These are phyloP conservation scores for Rhynchomys soricoides DNA, from an alignment of 2,113 vertebrate species.

Conservation along the genomic window DNA sequence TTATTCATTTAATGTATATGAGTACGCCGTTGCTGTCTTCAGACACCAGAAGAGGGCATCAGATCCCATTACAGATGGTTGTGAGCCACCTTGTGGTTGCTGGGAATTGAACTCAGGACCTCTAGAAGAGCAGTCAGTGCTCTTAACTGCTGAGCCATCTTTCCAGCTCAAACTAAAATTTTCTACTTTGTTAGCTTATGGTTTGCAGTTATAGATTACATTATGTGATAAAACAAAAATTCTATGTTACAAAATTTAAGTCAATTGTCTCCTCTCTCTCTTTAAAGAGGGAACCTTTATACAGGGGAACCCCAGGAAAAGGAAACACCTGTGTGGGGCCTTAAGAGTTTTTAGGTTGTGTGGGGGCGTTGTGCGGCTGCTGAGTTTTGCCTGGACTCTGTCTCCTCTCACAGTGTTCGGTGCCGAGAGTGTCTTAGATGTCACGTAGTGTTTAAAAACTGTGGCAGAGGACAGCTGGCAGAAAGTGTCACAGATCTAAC, in stretches of 20 bases:
- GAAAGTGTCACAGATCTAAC: conserved; percentile 79
- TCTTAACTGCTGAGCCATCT: too few relatives aligned
- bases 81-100: too few relatives aligned
- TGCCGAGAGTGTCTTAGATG: conserved; percentile 76
- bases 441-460: conserved; percentile 79
- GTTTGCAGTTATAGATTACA: conserved; percentile 17
- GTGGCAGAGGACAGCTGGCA: conserved; percentile 78
- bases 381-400: conserved; percentile 80
- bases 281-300: too few relatives aligned
- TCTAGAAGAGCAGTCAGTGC: too few relatives aligned
- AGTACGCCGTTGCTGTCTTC: too few relatives aligned
- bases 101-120: too few relatives aligned
- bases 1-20: too few relatives aligned
- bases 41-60: too few relatives aligned
- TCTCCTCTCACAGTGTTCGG: conserved; percentile 75
- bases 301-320: too few relatives aligned
- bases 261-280: conserved; percentile 5
- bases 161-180: conserved; percentile 12
- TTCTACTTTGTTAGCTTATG: conserved; percentile 26
- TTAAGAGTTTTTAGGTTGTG: not conserved
- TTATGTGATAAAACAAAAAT: conserved; percentile 47
- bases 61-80: too few relatives aligned
- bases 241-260: conserved; percentile 45
- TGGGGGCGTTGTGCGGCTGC: conserved; percentile 66
- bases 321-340: conserved; percentile 50